Base-by-base conservation (phyloP, 2,113 vertebrate genomes). In the Gasterosteus aculeatus region DNA sequence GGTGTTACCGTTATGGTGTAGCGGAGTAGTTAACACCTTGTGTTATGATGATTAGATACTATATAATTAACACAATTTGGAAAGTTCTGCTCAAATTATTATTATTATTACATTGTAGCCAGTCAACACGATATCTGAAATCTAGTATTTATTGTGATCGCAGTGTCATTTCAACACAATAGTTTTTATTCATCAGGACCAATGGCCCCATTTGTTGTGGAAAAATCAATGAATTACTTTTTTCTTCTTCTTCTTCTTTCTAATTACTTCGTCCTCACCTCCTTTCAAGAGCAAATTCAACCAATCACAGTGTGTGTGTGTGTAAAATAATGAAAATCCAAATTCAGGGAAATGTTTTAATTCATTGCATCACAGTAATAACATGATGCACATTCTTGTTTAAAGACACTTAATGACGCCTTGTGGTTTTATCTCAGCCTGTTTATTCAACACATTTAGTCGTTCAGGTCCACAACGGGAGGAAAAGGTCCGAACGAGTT, bases 391-490 rank as follows among this genome's bases (percentile, higher is more conserved):
- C 38, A 54, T 7, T 0, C 69, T 70, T 80, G 35, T 38, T 39
- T 26, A 10, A 53, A 33, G 0, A 12, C 53, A 68, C 62, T 18
- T 9, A 44, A 57, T 22, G 2, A 14, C 3, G 11, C 3, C 3
- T 2, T 35, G 16, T n/a, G 31, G 7, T 68, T 53, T 5, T 10
- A 38, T 70, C 54, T 0, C 56, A 10, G 5, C 15, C 10, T 53
- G 11, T 72, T 54, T 44, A 38, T 69, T 67, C 19, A 38, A 19
- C 35, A 72, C 7, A 47, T 73, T 51, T 35, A 70, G 1, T 26
- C 81, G 74, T 80, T 75, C 42, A 47, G 74, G 60, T 79, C 57
- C 60, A 60, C 84, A 63, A 86, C 35, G 29, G 51, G 56, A 6
- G 31, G 29, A 26, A 66, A 9, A 41, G 10, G 35, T 72, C 61